Evolutionary conservation across 2,797 vertebrate species (phyloP), one percentile per base, ranked within the genome.

Genomic region (Rhincodon typus): DNA sequence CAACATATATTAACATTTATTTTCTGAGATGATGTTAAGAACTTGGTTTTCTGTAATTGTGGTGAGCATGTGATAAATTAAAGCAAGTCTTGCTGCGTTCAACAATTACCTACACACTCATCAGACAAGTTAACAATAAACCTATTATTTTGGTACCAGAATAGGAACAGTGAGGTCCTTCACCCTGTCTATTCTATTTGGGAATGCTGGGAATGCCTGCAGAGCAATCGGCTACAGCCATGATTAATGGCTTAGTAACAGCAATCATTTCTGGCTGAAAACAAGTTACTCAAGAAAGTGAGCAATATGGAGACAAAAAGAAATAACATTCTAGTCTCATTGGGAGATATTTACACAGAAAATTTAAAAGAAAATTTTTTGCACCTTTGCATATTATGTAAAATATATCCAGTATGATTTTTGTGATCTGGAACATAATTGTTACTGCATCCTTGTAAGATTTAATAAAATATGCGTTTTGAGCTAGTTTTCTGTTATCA

Each of bases 151-250:
- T n/a, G 25, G 30, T 66, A 15, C 69, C 69, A 94, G 69, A 70
- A 46, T 30, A 72, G 67, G 67, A 70, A 50, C 93, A 5, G 10
- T 13, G 19, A 4, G 4, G 67, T 42, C 42, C 38, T 46, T 94
- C 7, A 72, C 38, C 1, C 67, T 30, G 38, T 12, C 23, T 91
- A 38, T 66, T 72, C 93, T 94, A 42, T 72, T 30, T 46, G 69
- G 93, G 67, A 69, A 94, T 93, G 87, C 91, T 94, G 91, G n/a
- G 66, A 72, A 70, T 94, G 67, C 67, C 38, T 72, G 42, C 38
- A 72, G 93, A 94, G 67, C 38, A 72, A 94, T 72, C 27, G 67
- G 70, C 72, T 50, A 25, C 57, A 25, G 2, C 15, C 25, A 72
- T 72, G 67, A 94, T 70, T 72, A 94, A 94, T 46, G 72, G 72